Evolutionary conservation across 2,797 vertebrate species (phyloP).

Genomic region (Microtus obscurus): DNA sequence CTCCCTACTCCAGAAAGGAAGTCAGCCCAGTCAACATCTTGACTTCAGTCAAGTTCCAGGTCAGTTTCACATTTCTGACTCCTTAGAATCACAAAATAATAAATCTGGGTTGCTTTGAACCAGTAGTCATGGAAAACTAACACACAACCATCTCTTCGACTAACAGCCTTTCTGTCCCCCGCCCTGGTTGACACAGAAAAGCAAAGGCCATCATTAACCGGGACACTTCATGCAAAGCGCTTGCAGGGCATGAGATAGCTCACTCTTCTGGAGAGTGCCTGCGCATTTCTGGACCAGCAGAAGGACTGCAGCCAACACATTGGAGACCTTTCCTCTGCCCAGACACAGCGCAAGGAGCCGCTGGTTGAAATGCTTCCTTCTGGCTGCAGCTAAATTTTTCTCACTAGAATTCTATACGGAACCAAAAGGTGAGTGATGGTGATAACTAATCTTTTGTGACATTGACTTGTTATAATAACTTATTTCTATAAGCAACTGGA

Average conservation of each 20-base stretch:
- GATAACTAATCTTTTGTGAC: not conserved
- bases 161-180: not conserved
- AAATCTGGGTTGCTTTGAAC: not conserved
- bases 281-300: not conserved
- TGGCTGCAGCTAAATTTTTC: not conserved
- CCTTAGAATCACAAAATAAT: not conserved
- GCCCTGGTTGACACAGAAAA: not conserved
- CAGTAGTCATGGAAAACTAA: not conserved
- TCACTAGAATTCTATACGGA: conserved; percentile 15
- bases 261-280: not conserved
- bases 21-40: not conserved
- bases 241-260: not conserved
- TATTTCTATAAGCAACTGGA: not conserved
- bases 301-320: not conserved
- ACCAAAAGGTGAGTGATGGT: conserved; percentile 4
- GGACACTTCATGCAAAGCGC: not conserved
- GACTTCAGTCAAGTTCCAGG: not conserved
- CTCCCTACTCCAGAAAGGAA: not conserved
- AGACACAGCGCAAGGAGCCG: not conserved
- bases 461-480: not conserved
- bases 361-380: not conserved
- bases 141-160: not conserved
- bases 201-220: not conserved
- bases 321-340: not conserved
- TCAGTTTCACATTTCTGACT: conserved; percentile 4